Base-by-base conservation (phyloP, 2,113 vertebrate species). In the Mus spicilegus region DNA sequence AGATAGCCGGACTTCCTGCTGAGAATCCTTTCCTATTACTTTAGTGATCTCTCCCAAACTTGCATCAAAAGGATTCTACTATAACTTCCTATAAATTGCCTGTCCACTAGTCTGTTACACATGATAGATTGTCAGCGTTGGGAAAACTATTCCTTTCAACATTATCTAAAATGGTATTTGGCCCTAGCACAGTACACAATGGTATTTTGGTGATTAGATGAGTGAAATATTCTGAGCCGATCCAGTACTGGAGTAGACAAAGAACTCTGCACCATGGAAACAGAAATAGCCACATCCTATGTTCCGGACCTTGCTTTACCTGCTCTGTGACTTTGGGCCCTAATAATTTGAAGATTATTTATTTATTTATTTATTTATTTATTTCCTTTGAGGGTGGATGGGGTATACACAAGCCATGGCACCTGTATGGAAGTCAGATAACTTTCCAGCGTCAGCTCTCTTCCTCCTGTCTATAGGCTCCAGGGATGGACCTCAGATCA, bases 161-260 rank as follows among this genome's bases (percentile, higher is more conserved):
- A 67, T 24, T 54, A 90, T 42, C 22, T 22, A 89, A 65, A 80
- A 84, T 56, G 42, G 67, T 54, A 51, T 61, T 56, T 89, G 76
- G 51, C 61, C 73, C 33, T 72, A 85, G 63, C 69, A n/a, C 54
- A 91, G 84, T 42, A n/a, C 36, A 87, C 87, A 54, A 5, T 58
- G 26, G 51, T 75, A 63, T 91, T 93, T 93, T 91, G 42, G 39
- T 96, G 58, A 95, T 63, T 17, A 28, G 80, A 95, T 84, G 17
- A 94, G 72, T 42, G 75, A 84, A 63, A 67, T 63, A 80, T 80
- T 87, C 69, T 67, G 30, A 94, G 33, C 19, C 36, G 51, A 26
- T 69, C n/a, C 19, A 49, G 20, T n/a, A 16, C 75, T 90, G 69
- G 7, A 67, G 33, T 61, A 11, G 20, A 81, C 73, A 87, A 89